Base-by-base conservation (phyloP, 2,888 invertebrate species). In the Hypena proboscidalis region DNA sequence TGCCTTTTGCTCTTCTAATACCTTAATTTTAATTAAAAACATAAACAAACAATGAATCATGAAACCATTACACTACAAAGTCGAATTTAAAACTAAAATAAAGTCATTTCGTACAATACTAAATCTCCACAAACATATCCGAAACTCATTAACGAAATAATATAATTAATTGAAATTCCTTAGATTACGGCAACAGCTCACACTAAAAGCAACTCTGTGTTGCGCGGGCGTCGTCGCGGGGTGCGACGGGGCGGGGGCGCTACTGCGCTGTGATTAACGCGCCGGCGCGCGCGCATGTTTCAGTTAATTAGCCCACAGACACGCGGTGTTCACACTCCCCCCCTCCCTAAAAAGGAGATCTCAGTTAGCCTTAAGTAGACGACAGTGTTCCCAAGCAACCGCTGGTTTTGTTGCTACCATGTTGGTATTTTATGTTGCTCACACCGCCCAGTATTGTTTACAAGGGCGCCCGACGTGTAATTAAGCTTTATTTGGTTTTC, bases 161-260 rank as follows among this genome's bases (percentile, higher is more conserved):
- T 76, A 73, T 75, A 69, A 72, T 75, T 73, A 86, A 85, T 85
- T 77, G 79, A 81, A 84, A 90, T 90, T 87, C 88, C 79, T 68
- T 67, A 85, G 86, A 85, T 83, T 77, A 80, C 81, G 72, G 72
- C 69, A 74, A 86, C 86, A 85, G 70, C 78, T 74, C 69, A 64
- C 83, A 77, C 85, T 89, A 87, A 89, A 83, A 89, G 89, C 88
- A 83, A 83, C 80, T 83, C 77, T 69, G 81, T 88, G 87, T 87
- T 77, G 67, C 65, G 67, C 66, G 59, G 68, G 61, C 22, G 54
- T 50, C 32, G 56, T 42, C 26, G 50, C 35, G 31, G 11, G 30
- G 33, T 52, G 63, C 67, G 67, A 66, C 7, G 31, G 66, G 67
- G 61, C 58, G 63, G 35, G 71, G 67, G 72, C 68, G 67, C 70